Evolutionary conservation across 2,797 vertebrate genomes (phyloP).

Genomic region (Chrosomus eos): DNA sequence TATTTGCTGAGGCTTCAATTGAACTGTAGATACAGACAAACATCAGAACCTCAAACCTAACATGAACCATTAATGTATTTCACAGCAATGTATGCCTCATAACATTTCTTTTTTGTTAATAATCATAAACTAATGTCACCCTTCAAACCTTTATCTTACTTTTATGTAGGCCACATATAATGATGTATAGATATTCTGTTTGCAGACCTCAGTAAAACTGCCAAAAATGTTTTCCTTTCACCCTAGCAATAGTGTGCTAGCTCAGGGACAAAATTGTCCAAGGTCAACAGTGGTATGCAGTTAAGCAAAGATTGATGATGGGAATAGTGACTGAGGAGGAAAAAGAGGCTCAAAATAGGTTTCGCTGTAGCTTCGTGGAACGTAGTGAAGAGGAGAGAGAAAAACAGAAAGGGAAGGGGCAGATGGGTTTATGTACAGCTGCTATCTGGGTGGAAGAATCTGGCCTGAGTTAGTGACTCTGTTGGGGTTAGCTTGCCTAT

Average conservation of each 20-base stretch:
- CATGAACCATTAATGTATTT: not conserved
- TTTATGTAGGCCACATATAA: constrained; percentile 1
- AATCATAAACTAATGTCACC: not conserved
- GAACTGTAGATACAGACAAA: not conserved
- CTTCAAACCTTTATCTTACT: not conserved
- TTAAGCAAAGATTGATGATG: constrained; percentile 58
- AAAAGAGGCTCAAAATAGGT: constrained; percentile 71
- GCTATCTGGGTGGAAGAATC: constrained; percentile 56
- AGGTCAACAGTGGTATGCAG: constrained; percentile 54
- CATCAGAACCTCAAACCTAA: no score
- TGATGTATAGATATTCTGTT: not conserved
- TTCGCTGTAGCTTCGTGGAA: constrained; percentile 64
- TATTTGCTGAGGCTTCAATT: not conserved
- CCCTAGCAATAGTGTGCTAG: constrained; percentile 16
- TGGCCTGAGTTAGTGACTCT: constrained; percentile 62
- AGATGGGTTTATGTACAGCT: constrained; percentile 40
- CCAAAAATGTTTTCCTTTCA: constrained; percentile 4
- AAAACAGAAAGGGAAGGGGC: constrained; percentile 30
- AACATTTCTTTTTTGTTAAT: not conserved
- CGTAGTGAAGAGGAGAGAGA: constrained; percentile 55
- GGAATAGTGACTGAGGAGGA: constrained; percentile 61
- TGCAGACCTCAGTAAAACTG: not conserved
- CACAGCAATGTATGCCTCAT: not conserved
- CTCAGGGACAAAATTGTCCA: constrained; percentile 28
- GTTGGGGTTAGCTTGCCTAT: constrained; percentile 56